Percentiles rank a stretch among this genome's conserved stretches.
These are phyloP conservation scores for Conus canariensis DNA, from an alignment of 2,888 invertebrate species.

Conservation along the genomic window DNA sequence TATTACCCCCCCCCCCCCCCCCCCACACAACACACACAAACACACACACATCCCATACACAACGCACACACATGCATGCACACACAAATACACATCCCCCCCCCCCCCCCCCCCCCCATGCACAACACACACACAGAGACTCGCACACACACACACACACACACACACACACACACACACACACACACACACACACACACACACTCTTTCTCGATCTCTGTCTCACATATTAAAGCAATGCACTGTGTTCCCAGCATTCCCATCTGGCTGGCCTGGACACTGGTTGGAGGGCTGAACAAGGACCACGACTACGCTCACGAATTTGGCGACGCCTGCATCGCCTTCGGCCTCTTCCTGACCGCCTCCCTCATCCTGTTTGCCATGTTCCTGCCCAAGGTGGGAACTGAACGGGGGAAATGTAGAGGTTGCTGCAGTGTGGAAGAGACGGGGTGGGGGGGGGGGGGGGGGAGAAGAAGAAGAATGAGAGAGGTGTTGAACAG, in stretches of 20 bases:
- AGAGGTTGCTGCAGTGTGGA: background rate
- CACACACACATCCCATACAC: too few species aligned
- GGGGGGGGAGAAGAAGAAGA: background rate
- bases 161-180: too few species aligned
- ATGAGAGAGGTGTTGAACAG: too few species aligned
- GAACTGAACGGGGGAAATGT: background rate
- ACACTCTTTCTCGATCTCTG: too few species aligned
- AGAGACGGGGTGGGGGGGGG: background rate
- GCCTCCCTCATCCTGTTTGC: slow-evolving; percentile 92
- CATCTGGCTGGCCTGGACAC: slow-evolving; percentile 80
- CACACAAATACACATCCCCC: too few species aligned
- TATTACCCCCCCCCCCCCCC: too few species aligned
- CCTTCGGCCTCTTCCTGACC: slow-evolving; percentile 90
- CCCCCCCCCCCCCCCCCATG: too few species aligned
- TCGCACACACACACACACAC: too few species aligned
- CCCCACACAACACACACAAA: too few species aligned
- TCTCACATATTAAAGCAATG: background rate
- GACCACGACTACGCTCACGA: slow-evolving; percentile 84
- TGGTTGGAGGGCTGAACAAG: slow-evolving; percentile 84
- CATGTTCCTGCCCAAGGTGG: slow-evolving; percentile 90
- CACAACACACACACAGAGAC: too few species aligned
- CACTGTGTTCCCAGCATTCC: slow-evolving; percentile 83
- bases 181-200: too few species aligned
- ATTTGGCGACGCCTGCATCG: slow-evolving; percentile 85
- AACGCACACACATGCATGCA: too few species aligned